Evolutionary conservation across 2,797 vertebrate genomes (phyloP), one percentile per base, ranked within the genome.

Genomic region (Darevskia nairensis): DNA sequence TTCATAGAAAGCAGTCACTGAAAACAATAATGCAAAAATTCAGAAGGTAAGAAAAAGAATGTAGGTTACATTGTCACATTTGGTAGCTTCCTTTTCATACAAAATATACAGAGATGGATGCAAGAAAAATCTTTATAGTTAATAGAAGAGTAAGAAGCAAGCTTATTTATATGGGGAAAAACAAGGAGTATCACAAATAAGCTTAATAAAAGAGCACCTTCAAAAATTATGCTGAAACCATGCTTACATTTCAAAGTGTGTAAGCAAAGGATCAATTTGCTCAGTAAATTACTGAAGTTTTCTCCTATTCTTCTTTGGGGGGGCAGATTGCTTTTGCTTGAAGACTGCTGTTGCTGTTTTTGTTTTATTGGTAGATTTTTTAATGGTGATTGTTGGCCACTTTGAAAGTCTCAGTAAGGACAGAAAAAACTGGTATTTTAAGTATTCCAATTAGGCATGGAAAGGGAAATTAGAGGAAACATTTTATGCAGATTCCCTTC

Each of bases 131-230:
- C 23, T 88, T 92, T 86, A 89, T 84, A 90, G 89, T 78, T 29
- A 1, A 55, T 25, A 55, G 74, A 83, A 94, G 87, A 39, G 0
- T 89, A 91, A 88, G 41, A 39, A 84, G 66, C 23, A 86, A 44
- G 2, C 19, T 78, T 88, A 78, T 80, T 66, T 66, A 50, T 78
- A 19, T 66, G 2, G 21, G 50, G 87, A 91, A 17, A 93, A 82
- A 6, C 23, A 61, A 9, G 8, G 85, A 55, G 50, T 55, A 15
- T 55, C 50, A 55, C 50, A 55, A 39, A 87, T 77, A 91, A 87
- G 41, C 61, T 89, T 89, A 95, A 93, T 50, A 93, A 55, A 90
- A 87, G 61, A 93, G 74, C 41, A 89, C 64, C 68, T 82, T 86
- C 32, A 69, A 78, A 92, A 85, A 61, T 89, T 91, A 86, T 90